These are phyloP conservation scores for Bufo bufo DNA, from an alignment of 2,113 vertebrate species.

Conservation along the genomic window DNA sequence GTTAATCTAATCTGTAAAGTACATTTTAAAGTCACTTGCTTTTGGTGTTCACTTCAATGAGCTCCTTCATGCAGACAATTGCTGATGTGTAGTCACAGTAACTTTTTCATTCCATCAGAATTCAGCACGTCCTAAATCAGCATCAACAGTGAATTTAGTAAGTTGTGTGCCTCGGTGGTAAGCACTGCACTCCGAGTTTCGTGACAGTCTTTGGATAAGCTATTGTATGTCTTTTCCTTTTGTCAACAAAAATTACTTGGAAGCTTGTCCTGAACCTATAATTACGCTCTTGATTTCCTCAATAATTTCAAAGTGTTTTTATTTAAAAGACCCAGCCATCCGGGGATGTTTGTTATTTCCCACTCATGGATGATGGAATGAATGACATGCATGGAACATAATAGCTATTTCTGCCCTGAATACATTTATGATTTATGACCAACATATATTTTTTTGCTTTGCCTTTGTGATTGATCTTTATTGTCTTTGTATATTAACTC, in stretches of 20 bases:
- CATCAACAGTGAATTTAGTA: neutral
- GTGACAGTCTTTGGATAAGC: constrained; percentile 21
- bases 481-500: constrained; percentile 95
- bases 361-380: constrained; percentile 78
- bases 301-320: constrained; percentile 65
- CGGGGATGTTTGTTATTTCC: constrained; percentile 84
- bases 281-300: constrained; percentile 65
- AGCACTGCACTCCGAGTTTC: neutral
- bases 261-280: constrained; percentile 65
- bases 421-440: constrained; percentile 91
- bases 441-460: constrained; percentile 80
- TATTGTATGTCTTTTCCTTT: constrained; percentile 53
- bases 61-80: neutral
- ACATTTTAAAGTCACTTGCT: neutral
- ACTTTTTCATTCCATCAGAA: neutral
- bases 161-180: neutral
- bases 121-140: neutral
- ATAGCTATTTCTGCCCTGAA: constrained; percentile 82
- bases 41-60: neutral
- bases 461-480: constrained; percentile 86
- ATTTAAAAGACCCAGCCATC: constrained; percentile 68
- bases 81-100: neutral
- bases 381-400: constrained; percentile 79
- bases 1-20: neutral
- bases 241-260: constrained; percentile 61